Conservation (phyloP, 2,888 invertebrate species). For the Yponomeuta malinellus region DNA sequence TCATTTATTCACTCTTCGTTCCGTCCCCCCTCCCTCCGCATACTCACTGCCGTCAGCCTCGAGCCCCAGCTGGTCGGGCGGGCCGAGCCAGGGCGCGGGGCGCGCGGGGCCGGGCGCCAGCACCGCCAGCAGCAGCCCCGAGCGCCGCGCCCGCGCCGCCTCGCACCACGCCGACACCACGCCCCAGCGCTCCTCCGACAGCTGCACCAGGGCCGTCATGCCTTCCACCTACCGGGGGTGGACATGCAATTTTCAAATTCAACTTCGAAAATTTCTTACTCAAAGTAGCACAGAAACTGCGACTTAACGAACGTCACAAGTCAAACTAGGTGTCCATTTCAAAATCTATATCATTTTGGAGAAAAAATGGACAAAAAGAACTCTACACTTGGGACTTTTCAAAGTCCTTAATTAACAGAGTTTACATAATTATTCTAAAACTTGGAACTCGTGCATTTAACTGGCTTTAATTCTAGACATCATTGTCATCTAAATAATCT, state of each 20-base stretch:
- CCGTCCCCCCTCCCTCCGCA: not conserved
- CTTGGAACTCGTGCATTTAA: no score
- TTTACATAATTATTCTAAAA: no score
- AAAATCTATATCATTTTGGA: no score
- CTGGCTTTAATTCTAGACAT: no score
- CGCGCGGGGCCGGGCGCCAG: constrained; percentile 82
- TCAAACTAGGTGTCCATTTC: no score
- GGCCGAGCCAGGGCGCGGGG: constrained; percentile 87
- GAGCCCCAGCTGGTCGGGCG: constrained; percentile 79
- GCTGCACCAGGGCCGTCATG: constrained; percentile 90
- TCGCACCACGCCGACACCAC: constrained; percentile 96
- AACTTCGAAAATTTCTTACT: not conserved
- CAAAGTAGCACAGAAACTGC: not conserved
- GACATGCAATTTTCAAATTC: no score
- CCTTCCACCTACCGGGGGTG: constrained; percentile 80
- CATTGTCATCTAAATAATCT: no score
- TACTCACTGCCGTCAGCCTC: constrained; percentile 54
- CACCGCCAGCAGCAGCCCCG: constrained; percentile 92
- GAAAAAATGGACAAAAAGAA: not conserved
- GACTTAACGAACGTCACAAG: no score
- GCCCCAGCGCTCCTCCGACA: constrained; percentile 95
- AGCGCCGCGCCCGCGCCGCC: constrained; percentile 71
- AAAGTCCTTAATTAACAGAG: no score
- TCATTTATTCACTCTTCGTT: no score
- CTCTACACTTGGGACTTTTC: not conserved